phyloP scores from a whole-genome alignment of 2,113 vertebrate genomes.

The Takifugu bimaculatus region DNA sequence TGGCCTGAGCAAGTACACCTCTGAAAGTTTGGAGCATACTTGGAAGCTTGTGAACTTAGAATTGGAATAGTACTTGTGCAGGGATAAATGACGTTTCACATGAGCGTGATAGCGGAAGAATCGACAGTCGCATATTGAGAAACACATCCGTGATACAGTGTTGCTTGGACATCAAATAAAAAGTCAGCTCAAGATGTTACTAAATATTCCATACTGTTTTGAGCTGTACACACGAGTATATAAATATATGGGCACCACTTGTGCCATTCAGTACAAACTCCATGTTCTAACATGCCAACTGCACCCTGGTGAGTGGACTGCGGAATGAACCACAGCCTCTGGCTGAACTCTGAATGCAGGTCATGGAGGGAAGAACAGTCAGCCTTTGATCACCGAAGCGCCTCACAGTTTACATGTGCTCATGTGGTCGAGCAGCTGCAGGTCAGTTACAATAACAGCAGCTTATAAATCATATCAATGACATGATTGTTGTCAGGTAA shows the following conservation, averaged over 20 bases:
- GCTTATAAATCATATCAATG: slow-evolving; percentile 44
- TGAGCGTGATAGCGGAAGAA: too few relatives aligned
- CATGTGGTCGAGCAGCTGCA: slow-evolving; percentile 27
- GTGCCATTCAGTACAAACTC: background rate
- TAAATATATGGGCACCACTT: background rate
- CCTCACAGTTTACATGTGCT: slow-evolving; percentile 32
- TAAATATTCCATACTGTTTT: too few relatives aligned
- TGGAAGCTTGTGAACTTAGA: too few relatives aligned
- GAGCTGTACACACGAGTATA: too few relatives aligned
- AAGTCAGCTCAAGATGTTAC: too few relatives aligned
- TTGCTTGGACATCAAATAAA: too few relatives aligned
- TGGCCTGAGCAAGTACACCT: too few relatives aligned
- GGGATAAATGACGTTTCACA: too few relatives aligned
- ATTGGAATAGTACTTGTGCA: too few relatives aligned
- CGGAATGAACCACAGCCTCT: slow-evolving; percentile 34
- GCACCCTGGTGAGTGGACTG: slow-evolving; percentile 33
- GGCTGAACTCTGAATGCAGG: slow-evolving; percentile 58
- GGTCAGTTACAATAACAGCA: slow-evolving; percentile 32
- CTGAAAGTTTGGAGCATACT: too few relatives aligned
- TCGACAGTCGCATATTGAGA: too few relatives aligned
- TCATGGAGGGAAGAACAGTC: slow-evolving; percentile 19
- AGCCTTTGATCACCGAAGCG: slow-evolving; percentile 56
- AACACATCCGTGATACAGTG: too few relatives aligned
- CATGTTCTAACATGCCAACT: background rate
- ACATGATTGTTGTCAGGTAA: slow-evolving; percentile 29